Evolutionary conservation across 2,888 invertebrate genomes (phyloP).

Genomic region (Cosmia pyralina): DNA sequence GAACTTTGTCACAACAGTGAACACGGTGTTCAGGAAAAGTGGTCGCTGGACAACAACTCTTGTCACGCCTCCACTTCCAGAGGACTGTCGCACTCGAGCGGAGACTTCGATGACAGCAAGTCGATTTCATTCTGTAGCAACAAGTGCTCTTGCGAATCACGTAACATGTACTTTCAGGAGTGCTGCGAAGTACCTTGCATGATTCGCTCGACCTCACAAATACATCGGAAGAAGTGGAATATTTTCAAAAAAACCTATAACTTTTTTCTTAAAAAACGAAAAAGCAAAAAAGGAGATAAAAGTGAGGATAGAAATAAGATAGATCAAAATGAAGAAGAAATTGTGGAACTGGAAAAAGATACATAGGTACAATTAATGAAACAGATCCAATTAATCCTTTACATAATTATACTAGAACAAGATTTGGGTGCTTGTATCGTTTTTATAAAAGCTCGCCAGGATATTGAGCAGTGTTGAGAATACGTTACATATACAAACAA

Average conservation of each 20-base stretch:
- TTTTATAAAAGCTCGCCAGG: not conserved
- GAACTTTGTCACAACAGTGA: conserved; percentile 50
- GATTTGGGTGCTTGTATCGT: conserved; percentile 2
- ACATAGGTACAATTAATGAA: conserved; percentile 10
- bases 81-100: conserved; percentile 75
- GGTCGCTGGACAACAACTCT: conserved; percentile 67
- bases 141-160: conserved; percentile 73
- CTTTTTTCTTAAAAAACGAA: conserved; percentile 67
- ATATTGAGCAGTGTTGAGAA: not conserved
- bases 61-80: conserved; percentile 81
- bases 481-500: not conserved
- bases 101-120: conserved; percentile 73
- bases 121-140: conserved; percentile 68
- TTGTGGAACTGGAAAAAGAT: conserved; percentile 28
- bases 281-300: conserved; percentile 59
- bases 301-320: conserved; percentile 55
- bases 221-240: conserved; percentile 78
- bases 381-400: not conserved
- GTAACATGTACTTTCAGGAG: conserved; percentile 61
- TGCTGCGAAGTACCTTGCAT: conserved; percentile 72
- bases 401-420: not conserved
- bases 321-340: conserved; percentile 22
- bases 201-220: conserved; percentile 76
- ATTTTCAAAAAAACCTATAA: conserved; percentile 68
- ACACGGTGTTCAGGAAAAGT: conserved; percentile 61